Percentiles rank a stretch among this genome's conserved stretches.
Evolutionary conservation across 1,140 invertebrate species (phyloP).

Genomic region (Limonius californicus): DNA sequence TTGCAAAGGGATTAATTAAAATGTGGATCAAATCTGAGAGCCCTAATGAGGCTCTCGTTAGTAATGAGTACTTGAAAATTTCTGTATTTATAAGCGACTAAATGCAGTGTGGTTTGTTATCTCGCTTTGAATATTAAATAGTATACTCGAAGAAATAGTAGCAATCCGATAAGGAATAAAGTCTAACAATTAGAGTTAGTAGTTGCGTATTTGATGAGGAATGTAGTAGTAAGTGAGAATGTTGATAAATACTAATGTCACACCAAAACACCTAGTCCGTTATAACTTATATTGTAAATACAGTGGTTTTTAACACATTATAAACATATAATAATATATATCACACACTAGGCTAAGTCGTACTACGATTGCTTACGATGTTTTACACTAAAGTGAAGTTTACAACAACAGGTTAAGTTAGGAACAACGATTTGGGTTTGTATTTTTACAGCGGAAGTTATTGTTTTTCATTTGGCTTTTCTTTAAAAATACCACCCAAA

Average conservation of each 20-base stretch:
- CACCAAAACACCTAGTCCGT: neutral
- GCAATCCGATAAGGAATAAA: too few relatives aligned
- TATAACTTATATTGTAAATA: conserved; percentile 10
- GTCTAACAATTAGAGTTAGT: too few relatives aligned
- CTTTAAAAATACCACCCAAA: conserved; percentile 12
- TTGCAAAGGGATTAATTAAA: too few relatives aligned
- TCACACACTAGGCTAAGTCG: conserved; percentile 30
- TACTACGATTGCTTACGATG: conserved; percentile 33
- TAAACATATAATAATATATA: conserved; percentile 20
- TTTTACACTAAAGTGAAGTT: conserved; percentile 25
- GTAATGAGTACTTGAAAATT: too few relatives aligned
- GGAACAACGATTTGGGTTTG: conserved; percentile 29
- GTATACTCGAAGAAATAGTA: too few relatives aligned
- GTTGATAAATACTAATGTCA: neutral
- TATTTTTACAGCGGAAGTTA: neutral
- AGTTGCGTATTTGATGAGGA: too few relatives aligned
- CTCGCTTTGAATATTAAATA: too few relatives aligned
- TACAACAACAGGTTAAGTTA: conserved; percentile 21
- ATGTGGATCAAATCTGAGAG: too few relatives aligned
- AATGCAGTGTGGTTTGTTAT: too few relatives aligned
- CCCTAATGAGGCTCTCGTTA: too few relatives aligned
- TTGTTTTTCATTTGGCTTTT: neutral
- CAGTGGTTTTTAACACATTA: conserved; percentile 2
- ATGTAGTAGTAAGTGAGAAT: too few relatives aligned
- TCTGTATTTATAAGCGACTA: too few relatives aligned